A percentile compares a stretch with the other conserved stretches of the same genome.
Conservation (phyloP, 2,888 invertebrate species). For the Lepidochitona cinerea region DNA sequence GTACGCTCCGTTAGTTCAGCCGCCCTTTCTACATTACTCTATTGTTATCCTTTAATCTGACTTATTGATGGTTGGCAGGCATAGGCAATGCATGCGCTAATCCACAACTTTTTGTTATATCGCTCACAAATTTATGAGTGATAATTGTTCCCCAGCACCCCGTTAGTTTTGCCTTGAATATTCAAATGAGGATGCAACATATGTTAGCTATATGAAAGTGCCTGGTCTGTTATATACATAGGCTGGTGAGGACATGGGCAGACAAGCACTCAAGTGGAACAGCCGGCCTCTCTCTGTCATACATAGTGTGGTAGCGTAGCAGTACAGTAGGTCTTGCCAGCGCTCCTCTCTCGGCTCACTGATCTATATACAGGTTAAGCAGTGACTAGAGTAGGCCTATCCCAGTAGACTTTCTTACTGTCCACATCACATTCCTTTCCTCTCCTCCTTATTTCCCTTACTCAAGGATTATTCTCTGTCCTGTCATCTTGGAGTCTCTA, state of each 20-base stretch:
- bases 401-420: constrained; percentile 8
- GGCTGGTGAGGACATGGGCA: neutral
- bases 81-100: neutral
- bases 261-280: constrained; percentile 2
- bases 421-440: constrained; percentile 1
- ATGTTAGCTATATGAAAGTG: neutral
- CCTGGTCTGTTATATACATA: neutral
- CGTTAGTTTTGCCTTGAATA: neutral
- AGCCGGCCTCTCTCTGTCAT: neutral
- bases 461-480: neutral
- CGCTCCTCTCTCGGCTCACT: neutral
- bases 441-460: neutral
- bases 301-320: neutral
- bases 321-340: neutral
- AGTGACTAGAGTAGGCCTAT: constrained; percentile 6
- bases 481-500: neutral
- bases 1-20: neutral
- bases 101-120: neutral
- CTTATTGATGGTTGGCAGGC: neutral
- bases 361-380: neutral
- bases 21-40: neutral
- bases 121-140: neutral
- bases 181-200: constrained; percentile 8
- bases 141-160: neutral
- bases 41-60: neutral